phyloP scores from a whole-genome alignment of 1,140 invertebrate genomes.

The Chlorops oryzae region DNA sequence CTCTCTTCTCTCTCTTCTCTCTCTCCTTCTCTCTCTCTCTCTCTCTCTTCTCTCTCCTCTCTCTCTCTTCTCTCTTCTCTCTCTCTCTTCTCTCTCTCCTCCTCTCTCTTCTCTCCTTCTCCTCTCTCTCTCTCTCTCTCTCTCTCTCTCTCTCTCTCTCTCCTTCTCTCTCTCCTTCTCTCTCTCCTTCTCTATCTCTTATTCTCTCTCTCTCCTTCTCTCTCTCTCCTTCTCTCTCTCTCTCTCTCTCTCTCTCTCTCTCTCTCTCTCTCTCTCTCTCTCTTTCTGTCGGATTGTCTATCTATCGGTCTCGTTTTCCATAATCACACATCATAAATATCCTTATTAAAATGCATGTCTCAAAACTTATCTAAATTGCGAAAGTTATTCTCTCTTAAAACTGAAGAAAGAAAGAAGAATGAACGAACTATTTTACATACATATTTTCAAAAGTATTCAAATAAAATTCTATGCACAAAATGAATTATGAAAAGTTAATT shows the following conservation, averaged over 20 bases:
- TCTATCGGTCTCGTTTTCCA: no score
- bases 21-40: not conserved
- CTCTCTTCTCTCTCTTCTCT: not conserved
- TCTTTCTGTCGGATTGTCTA: no score
- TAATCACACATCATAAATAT: no score
- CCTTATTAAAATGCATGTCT: no score
- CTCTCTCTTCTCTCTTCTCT: constrained; percentile 1
- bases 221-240: not conserved
- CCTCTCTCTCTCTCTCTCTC: not conserved
- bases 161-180: constrained; percentile 1
- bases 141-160: not conserved
- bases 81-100: not conserved
- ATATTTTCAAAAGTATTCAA: no score
- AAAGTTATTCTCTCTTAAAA: no score
- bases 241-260: constrained; percentile 2
- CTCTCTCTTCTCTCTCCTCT: not conserved
- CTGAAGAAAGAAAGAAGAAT: no score
- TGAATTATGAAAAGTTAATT: no score
- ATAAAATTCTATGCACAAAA: no score
- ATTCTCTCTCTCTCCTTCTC: not conserved
- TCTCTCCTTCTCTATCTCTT: not conserved
- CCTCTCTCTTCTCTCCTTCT: constrained; percentile 1
- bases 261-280: not conserved
- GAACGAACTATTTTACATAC: no score
- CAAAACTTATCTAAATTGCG: no score